These are phyloP conservation scores for Priocnemis perturbator DNA, from an alignment of 2,888 invertebrate species.

Conservation along the genomic window DNA sequence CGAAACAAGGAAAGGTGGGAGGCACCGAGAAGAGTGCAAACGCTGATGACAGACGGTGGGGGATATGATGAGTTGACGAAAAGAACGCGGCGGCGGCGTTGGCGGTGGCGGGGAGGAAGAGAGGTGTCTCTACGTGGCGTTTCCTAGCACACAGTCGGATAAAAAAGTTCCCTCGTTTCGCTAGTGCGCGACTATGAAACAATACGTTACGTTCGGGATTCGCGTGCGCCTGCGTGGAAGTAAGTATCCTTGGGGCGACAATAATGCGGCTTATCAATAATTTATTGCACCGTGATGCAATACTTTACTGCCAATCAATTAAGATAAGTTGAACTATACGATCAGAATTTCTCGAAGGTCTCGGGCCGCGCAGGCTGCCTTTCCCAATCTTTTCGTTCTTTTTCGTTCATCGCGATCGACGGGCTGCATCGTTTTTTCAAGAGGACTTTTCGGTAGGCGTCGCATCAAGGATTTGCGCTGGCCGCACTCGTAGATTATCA, in stretches of 20 bases:
- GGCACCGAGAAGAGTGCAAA: slow-evolving; percentile 2
- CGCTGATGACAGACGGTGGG: slow-evolving; percentile 2
- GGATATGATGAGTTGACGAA: slow-evolving; percentile 3
- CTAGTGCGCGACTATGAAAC: slow-evolving; percentile 12
- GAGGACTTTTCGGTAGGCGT: too few species aligned
- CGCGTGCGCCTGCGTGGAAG: slow-evolving; percentile 26
- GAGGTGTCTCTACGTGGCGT: not conserved
- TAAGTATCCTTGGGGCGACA: slow-evolving; percentile 44
- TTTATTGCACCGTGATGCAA: slow-evolving; percentile 44
- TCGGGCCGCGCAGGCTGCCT: not conserved
- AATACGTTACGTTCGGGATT: slow-evolving; percentile 12
- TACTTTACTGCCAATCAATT: slow-evolving; percentile 44
- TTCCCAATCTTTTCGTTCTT: not conserved
- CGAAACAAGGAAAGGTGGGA: not conserved
- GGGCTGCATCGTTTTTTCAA: too few species aligned
- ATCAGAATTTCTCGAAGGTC: slow-evolving; percentile 29
- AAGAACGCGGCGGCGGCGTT: slow-evolving; percentile 12
- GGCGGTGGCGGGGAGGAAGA: slow-evolving; percentile 1
- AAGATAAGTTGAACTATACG: slow-evolving; percentile 32
- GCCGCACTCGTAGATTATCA: too few species aligned
- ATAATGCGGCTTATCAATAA: slow-evolving; percentile 47
- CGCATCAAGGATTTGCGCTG: too few species aligned
- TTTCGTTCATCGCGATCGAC: not conserved
- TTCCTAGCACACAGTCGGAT: slow-evolving; percentile 16
- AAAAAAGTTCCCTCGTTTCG: slow-evolving; percentile 26